Base-by-base conservation (phyloP, 1,140 invertebrate genomes). In the Nylanderia fulva region DNA sequence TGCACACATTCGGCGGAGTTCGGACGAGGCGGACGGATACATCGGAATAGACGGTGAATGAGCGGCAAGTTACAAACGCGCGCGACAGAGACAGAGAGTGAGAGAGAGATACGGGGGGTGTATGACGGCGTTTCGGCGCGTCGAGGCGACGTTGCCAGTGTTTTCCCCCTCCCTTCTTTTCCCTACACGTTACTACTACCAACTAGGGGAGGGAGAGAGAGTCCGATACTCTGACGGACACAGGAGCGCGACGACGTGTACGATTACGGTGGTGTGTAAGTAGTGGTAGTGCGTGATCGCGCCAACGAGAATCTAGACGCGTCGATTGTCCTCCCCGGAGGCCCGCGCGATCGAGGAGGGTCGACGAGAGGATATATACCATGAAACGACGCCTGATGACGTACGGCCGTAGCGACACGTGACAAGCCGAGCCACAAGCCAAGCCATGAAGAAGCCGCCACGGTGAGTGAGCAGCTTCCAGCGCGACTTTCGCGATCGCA, bases 91-190 rank as follows among this genome's bases (percentile, higher is more conserved):
- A 48, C 45, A 48, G 64, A 45, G 64, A 60, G 88, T 13, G 84
- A 33, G 61, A 24, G 60, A 52, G 24, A 61, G 21, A 74, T 29
- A 42, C 77, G 83, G 61, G 85, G 80, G 86, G 77, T 72, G 77
- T 58, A 82, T 45, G 77, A 82, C 77, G 83, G 68, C 56, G 82
- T 66, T 68, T 84, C 75, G 80, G 84, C 54, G 64, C 84, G 69
- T 85, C 85, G 74, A 89, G 90, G 91, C 92, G 90, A 93, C 91
- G 92, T 93, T 93, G 92, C 92, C 93, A 92, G 89, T 90, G 91
- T 88, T 90, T 87, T 77, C n/a, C 91, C 87, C 91, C n/a, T n/a
- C 87, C 90, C 87, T 85, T 91, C 86, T 77, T 82, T 76, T 85
- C 58, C 66, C 39, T 56, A 58, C 52, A 36, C 61, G 42, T 42